Base-by-base conservation (phyloP, 1,140 invertebrate genomes). In the Drosophila sp. region DNA sequence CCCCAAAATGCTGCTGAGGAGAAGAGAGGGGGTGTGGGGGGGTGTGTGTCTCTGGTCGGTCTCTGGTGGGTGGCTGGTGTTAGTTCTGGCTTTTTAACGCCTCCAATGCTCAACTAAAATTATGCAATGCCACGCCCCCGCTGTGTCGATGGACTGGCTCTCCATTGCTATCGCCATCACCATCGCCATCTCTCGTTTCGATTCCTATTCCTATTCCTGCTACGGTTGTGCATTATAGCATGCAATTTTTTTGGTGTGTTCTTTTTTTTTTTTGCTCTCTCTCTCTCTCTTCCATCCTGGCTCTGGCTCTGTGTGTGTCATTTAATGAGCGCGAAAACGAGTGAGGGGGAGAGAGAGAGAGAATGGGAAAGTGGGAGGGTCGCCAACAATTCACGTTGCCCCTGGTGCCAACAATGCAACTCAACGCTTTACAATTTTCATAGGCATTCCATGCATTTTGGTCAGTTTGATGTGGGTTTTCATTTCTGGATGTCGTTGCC, bases 401-500 rank as follows among this genome's bases (percentile, higher is more conserved):
- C 44, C 60, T 10, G 54, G 63, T 25, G 70, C 54, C 65, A 60
- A 78, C 76, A 71, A 70, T 80, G 85, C 63, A 81, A 76, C 78
- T 50, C 44, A 82, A 70, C 71, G 73, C 79, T 85, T 81, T 79
- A 81, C 81, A 85, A 82, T 86, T 90, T 83, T 77, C 85, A 82
- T 90, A 82, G 81, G 77, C 72, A 90, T 90, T 90, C 86, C 85
- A 85, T 90, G 85, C 79, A 90, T 90, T 90, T 90, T 90, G 85
- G 85, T 90, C 85, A 90, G 85, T 90, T 90, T 90, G 85, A 90
- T 90, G 85, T 90, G 86, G 85, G 85, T 90, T 79, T 87, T 85
- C 77, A 73, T 85, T 85, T 79, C 67, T 71, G 76, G 72, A 69
- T 79, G 72, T 85, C 72, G 75, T 71, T 83, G 61, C 77, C 25